Percentiles rank a stretch among this genome's conserved stretches.
phyloP scores from a whole-genome alignment of 2,113 vertebrate species.

The Mystacornis crossleyi region DNA sequence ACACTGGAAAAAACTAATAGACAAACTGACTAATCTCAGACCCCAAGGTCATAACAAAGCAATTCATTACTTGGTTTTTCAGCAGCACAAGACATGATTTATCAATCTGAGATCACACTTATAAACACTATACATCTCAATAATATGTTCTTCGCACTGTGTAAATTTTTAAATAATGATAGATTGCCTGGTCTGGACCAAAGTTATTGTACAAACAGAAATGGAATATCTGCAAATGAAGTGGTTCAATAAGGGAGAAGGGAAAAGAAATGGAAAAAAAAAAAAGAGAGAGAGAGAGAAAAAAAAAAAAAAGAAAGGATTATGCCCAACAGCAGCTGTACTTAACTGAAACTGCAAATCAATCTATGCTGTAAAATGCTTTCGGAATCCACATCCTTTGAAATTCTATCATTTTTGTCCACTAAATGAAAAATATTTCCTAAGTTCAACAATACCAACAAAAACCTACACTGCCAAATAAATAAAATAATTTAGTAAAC shows the following conservation, averaged over 20 bases:
- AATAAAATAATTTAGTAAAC: background rate
- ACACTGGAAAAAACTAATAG: constrained; percentile 70
- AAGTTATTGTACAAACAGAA: constrained; percentile 69
- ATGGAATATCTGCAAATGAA: constrained; percentile 58
- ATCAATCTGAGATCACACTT: constrained; percentile 72
- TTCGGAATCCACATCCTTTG: background rate
- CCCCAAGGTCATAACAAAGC: constrained; percentile 76
- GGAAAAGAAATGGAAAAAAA: fast-evolving
- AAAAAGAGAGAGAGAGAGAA: background rate
- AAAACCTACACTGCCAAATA: background rate
- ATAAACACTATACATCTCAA: constrained; percentile 81
- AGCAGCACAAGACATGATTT: constrained; percentile 75
- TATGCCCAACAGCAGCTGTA: background rate
- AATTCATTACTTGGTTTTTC: constrained; percentile 74
- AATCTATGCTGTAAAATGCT: background rate
- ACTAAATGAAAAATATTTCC: background rate
- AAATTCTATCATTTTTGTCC: background rate
- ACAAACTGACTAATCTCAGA: constrained; percentile 74
- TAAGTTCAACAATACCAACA: background rate
- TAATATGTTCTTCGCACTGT: constrained; percentile 74
- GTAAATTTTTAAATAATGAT: constrained; percentile 76
- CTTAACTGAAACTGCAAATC: background rate
- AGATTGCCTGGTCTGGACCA: constrained; percentile 40
- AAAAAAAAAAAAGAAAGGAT: background rate
- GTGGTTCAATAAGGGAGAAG: background rate